phyloP scores from a whole-genome alignment of 2,888 invertebrate genomes.

The Epicampocera succincta region DNA sequence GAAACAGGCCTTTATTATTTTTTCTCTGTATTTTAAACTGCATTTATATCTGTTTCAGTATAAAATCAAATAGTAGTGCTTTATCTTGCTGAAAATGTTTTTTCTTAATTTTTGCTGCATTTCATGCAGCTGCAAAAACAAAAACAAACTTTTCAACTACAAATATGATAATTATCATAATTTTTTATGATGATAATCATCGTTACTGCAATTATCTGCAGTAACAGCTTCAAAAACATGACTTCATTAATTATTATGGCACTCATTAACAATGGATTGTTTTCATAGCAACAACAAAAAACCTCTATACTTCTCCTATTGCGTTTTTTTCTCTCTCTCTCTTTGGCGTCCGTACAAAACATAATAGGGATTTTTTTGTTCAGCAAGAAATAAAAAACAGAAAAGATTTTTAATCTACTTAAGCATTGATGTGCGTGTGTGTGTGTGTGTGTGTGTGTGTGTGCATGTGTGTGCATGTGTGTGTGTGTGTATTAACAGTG shows the following conservation, averaged over 20 bases:
- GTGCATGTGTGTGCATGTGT: no score
- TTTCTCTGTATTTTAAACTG: no score
- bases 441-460: no score
- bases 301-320: neutral
- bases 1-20: no score
- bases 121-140: conserved; percentile 1
- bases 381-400: neutral
- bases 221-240: conserved; percentile 53
- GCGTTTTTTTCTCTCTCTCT: neutral
- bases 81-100: no score
- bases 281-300: conserved; percentile 30
- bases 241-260: conserved; percentile 67
- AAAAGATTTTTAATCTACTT: conserved; percentile 2
- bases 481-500: conserved; percentile 27
- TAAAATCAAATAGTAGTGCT: no score
- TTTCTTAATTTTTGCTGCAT: neutral
- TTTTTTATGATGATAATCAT: conserved; percentile 25
- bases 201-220: conserved; percentile 35
- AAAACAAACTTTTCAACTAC: neutral
- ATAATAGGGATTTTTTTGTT: conserved; percentile 31
- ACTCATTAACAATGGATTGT: conserved; percentile 59
- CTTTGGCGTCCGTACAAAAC: conserved; percentile 1
- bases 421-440: neutral
- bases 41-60: no score
- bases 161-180: conserved; percentile 4